A percentile compares a stretch with the other conserved stretches of the same genome.
These are phyloP conservation scores for Idaea straminata DNA, from an alignment of 2,888 invertebrate species.

Conservation along the genomic window DNA sequence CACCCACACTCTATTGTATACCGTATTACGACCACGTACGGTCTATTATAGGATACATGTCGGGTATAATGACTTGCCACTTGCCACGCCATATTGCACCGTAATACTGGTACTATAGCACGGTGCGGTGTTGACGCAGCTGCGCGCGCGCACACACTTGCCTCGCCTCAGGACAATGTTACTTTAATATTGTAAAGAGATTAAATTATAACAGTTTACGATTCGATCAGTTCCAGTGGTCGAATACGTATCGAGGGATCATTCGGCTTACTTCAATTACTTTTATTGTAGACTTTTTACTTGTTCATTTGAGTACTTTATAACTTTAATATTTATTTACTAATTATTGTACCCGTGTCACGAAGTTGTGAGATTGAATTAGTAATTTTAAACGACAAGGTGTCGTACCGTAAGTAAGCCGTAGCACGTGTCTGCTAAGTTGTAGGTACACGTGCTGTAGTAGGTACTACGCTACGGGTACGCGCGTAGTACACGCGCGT, in stretches of 20 bases:
- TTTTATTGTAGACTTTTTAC: too few species aligned
- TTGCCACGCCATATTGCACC: background rate
- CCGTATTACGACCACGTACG: background rate
- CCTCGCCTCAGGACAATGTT: conserved; percentile 52
- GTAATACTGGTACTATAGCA: background rate
- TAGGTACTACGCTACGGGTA: too few species aligned
- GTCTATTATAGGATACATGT: background rate
- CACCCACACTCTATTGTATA: background rate
- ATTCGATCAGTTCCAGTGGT: background rate
- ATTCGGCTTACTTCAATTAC: too few species aligned
- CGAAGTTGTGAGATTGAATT: too few species aligned
- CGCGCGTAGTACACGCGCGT: too few species aligned
- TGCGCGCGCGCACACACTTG: conserved; percentile 22
- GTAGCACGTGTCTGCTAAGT: too few species aligned
- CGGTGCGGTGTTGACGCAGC: conserved; percentile 25
- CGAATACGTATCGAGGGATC: background rate
- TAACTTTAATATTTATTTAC: too few species aligned
- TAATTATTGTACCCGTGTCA: too few species aligned
- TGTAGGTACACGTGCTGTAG: too few species aligned
- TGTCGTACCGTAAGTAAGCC: too few species aligned
- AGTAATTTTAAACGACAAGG: too few species aligned
- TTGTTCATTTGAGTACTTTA: too few species aligned
- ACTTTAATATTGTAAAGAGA: conserved; percentile 60
- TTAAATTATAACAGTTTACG: conserved; percentile 57
- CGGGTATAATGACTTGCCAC: background rate